Percentiles rank a stretch among this genome's conserved stretches.
Evolutionary conservation across 2,888 invertebrate species (phyloP).

Genomic region (Julus scandinavius): DNA sequence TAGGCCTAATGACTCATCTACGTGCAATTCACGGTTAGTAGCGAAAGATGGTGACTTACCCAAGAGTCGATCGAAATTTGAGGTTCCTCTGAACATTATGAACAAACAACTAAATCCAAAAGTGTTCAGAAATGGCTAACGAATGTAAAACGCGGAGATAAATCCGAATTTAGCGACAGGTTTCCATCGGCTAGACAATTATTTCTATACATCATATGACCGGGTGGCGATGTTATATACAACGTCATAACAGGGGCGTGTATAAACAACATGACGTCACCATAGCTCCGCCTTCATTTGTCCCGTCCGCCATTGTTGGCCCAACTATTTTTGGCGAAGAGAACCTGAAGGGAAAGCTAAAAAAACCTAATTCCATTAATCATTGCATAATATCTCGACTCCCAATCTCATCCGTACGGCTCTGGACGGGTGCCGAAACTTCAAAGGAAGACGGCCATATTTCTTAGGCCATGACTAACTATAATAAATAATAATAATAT

Average conservation of each 20-base stretch:
- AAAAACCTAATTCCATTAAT: no score
- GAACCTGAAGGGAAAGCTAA: no score
- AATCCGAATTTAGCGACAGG: neutral
- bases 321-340: no score
- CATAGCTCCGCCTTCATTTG: no score
- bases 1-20: neutral
- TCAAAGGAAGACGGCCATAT: no score
- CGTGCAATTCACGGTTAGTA: neutral
- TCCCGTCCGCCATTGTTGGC: no score
- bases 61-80: constrained; percentile 53
- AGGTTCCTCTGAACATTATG: constrained; percentile 53
- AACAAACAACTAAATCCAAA: neutral
- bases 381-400: no score
- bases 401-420: no score
- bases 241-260: neutral
- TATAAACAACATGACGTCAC: neutral
- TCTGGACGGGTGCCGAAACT: no score
- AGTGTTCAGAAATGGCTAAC: neutral
- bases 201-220: neutral
- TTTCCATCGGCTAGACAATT: neutral
- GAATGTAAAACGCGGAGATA: neutral
- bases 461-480: no score
- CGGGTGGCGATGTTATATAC: neutral
- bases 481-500: no score
- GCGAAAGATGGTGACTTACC: constrained; percentile 17